These are phyloP conservation scores for Psophia crepitans DNA, from an alignment of 2,113 vertebrate species.

Conservation along the genomic window DNA sequence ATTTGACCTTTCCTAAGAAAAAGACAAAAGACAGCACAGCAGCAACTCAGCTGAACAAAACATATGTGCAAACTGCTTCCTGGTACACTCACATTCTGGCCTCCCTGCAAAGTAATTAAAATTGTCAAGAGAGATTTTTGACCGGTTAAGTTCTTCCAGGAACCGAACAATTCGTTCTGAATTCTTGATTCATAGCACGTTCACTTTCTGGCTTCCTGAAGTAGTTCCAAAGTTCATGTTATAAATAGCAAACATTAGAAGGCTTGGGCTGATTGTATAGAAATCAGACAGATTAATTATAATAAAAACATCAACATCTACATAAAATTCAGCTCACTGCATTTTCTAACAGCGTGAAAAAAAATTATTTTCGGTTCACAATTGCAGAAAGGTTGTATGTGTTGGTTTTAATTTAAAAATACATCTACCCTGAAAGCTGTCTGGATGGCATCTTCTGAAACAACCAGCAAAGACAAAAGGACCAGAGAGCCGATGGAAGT, in stretches of 20 bases:
- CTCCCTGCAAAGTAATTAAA: constrained; percentile 19
- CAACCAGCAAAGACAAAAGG: neutral
- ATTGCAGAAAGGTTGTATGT: neutral
- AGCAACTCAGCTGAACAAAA: constrained; percentile 53
- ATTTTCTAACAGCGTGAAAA: neutral
- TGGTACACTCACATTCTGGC: neutral
- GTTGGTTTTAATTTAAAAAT: neutral
- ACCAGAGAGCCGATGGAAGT: neutral
- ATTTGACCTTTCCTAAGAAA: constrained; percentile 43
- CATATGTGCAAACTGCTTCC: constrained; percentile 21
- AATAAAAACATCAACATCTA: neutral
- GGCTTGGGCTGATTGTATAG: neutral
- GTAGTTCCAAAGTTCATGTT: constrained; percentile 3
- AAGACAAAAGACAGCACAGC: neutral
- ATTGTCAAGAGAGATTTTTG: constrained; percentile 10
- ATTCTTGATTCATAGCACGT: neutral
- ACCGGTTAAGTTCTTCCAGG: constrained; percentile 12
- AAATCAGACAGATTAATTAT: neutral
- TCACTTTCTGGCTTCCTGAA: constrained; percentile 26
- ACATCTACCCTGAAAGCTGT: neutral
- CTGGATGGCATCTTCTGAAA: neutral
- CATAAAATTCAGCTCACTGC: neutral
- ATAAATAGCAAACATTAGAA: constrained; percentile 11
- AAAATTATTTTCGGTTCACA: neutral
- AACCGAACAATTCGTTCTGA: neutral